Evolutionary conservation across 2,888 invertebrate species (phyloP), one percentile per base, ranked within the genome.

Genomic region (Diploptera punctata): DNA sequence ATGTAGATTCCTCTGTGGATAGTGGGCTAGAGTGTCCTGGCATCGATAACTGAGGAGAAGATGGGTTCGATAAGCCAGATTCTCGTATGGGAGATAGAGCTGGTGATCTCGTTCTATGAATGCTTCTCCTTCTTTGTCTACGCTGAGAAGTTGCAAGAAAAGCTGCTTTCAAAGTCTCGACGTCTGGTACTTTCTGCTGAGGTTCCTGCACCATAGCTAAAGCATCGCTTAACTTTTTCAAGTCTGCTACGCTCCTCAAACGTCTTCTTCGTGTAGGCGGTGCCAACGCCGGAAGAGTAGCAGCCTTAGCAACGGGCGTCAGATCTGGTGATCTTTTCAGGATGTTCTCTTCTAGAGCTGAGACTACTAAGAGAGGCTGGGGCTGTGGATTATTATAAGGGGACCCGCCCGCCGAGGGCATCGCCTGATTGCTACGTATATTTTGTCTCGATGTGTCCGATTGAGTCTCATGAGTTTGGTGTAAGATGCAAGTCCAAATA

Each of bases 1-100:
- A 29, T 4, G 57, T 29, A 5, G 57, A 13, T 29, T 29, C 29
- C 57, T 49, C n/a, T 49, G 70, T 18, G 16, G 68, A 16, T 21
- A 65, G 29, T 19, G 68, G 26, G 38, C 44, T 31, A 18, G 57
- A 21, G 16, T n/a, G 43, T 4, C 9, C 47, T 1, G 18, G 33
- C n/a, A 5, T 13, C 16, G 65, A 73, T 3, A 71, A 44, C 79
- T 84, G 79, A 77, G 90, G 90, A 71, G 90, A 90, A 18, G 89
- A 88, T 1, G 90, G 90, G 83, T 91, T 91, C 61, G 91, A 91
- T 19, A 90, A 83, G 33, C 91, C 91, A 60, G 90, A 90, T 78
- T 91, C 91, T 73, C 90, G 87, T 70, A 91, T 91, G 33, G 91
- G 91, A 70, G 91, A 91, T 72, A 91, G 81, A 43, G 83, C 83